Percentiles rank a stretch among this genome's conserved stretches.
These are phyloP conservation scores for Drosophila meridiana DNA, from an alignment of 2,888 invertebrate species.

Conservation along the genomic window DNA sequence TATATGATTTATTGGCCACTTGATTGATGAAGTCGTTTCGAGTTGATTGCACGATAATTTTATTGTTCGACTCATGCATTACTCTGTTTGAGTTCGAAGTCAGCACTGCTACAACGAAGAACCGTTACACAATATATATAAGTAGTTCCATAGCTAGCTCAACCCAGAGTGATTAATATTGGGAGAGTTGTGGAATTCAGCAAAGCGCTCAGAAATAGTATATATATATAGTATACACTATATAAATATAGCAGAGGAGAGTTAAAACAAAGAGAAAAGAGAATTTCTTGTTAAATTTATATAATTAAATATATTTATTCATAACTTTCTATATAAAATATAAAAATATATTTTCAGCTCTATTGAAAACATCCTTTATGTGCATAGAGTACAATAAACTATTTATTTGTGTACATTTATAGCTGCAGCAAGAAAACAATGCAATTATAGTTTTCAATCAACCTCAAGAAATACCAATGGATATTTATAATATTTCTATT, in stretches of 20 bases:
- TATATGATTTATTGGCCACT: slow-evolving; percentile 71
- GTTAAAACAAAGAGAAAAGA: too few relatives aligned
- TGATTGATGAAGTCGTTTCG: slow-evolving; percentile 74
- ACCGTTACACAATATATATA: slow-evolving; percentile 7
- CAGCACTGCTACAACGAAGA: neutral
- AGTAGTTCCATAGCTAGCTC: slow-evolving; percentile 20
- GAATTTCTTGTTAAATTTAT: neutral
- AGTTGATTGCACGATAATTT: slow-evolving; percentile 74
- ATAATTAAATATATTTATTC: neutral
- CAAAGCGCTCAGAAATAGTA: slow-evolving; percentile 28
- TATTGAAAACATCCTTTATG: neutral
- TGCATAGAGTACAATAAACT: slow-evolving; percentile 15
- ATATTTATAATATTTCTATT: neutral
- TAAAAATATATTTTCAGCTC: neutral
- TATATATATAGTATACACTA: slow-evolving; percentile 25
- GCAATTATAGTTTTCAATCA: neutral
- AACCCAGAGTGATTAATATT: slow-evolving; percentile 60
- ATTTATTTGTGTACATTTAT: neutral
- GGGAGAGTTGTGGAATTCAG: slow-evolving; percentile 60
- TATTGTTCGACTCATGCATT: slow-evolving; percentile 47
- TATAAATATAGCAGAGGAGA: neutral
- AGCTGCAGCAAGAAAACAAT: neutral
- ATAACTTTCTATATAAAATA: neutral
- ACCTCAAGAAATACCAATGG: slow-evolving; percentile 1
- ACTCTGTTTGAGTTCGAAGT: neutral